Base-by-base conservation (phyloP, 1,140 invertebrate genomes). In the Heterodera schachtii region DNA sequence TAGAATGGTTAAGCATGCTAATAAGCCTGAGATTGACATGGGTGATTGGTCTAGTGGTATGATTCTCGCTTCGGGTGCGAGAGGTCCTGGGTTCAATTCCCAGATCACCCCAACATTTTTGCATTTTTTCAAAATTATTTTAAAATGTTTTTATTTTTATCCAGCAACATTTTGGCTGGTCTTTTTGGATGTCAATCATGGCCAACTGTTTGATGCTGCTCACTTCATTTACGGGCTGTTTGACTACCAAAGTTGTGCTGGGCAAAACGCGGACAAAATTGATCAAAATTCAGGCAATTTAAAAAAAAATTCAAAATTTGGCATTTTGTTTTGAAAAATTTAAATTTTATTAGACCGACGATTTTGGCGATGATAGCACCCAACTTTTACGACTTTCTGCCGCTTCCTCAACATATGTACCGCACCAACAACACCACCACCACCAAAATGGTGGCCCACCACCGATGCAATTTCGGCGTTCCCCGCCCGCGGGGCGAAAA, bases 51-150 rank as follows among this genome's bases (percentile, higher is more conserved):
- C 91, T 91, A 91, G 91, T 86, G 91, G 90, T 91, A 91, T 91
- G 91, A 91, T 91, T 91, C 90, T 90, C 90, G 91, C 91, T 91
- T 91, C 88, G 91, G 91, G 90, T 91, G 91, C 90, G 90, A 89
- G 91, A 91, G 91, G 91, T 91, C 90, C 90, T 64, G 57, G 57
- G 57, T 74, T 49, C 46, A 74, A 74, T 74, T 74, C 52, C 73
- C 41, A 74, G 44, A 57, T 77, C 31, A 57, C 60, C 19, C n/a
- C 46, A 60, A 57, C 44, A 8, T 77, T 21, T 52, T 46, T 49
- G 8, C 16, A 64, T 19, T 31, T 13, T 11, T 49, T 46, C 16
- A 0, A 43, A 83, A n/a, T 46, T 46, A 3, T n/a, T 44, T 43
- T 44, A 16, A 19, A 19, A 19, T 16, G 13, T 19, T 64, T 64